Evolutionary conservation across 2,797 vertebrate species (phyloP), one percentile per base, ranked within the genome.

Genomic region (Geotrypetes seraphini): DNA sequence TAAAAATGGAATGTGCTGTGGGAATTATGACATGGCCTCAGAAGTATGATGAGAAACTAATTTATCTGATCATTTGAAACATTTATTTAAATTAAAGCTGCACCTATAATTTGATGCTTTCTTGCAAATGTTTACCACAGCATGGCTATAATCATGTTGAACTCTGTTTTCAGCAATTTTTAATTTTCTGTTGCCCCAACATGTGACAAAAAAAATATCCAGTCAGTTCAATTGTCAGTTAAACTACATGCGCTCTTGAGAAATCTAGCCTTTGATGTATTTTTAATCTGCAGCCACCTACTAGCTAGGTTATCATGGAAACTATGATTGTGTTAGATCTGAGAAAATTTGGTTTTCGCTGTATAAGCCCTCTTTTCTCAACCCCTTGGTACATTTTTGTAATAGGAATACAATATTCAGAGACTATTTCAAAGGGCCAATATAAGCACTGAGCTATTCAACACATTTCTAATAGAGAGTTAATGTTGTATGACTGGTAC

Each of bases 401-500:
- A 29, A 50, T 28, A 16, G 35, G 46, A 31, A 19, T 49, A 23
- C 33, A 24, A 12, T 20, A 3, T 13, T 32, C 3, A 9, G 9
- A n/a, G 4, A 21, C 38, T 39, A 22, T 5, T 50, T 43, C 2
- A 13, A 40, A 47, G 34, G 4, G 2, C 24, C 39, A 12, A 39
- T 21, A 22, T 33, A 50, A 50, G 12, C 8, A 13, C 12, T 36
- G n/a, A 21, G 19, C 39, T 50, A 32, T 19, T 12, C 24, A 33
- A 34, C 20, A 12, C 2, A 9, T 16, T 23, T 32, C 9, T 51
- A 42, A 43, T 33, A 20, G 9, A 25, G 27, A 37, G 6, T 37
- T 19, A 50, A 20, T 46, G 19, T 19, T 13, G 7, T 42, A 19
- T 46, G 8, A 18, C 16, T 16, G 22, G 7, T 13, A 25, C n/a